Base-by-base conservation (phyloP, 2,797 vertebrate species). In the Calcarius lapponicus region DNA sequence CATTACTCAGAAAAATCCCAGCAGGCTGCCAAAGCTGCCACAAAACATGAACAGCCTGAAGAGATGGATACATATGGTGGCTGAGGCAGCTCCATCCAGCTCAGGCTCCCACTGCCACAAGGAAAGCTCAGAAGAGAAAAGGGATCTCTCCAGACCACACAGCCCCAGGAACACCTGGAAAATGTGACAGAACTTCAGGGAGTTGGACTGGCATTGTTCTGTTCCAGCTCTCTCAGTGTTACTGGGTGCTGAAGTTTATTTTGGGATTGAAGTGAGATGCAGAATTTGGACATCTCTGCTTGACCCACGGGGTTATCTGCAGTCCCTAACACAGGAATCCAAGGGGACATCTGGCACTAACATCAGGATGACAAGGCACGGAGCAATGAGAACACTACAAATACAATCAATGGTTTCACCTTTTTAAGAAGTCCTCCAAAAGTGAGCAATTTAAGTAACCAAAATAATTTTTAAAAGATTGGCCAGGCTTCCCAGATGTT, bases 1-100 rank as follows among this genome's bases (percentile, higher is more conserved):
- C 76, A 90, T 96, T 92, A 95, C 54, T 92, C 88, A 95, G 82
- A 84, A 84, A 54, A 71, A 40, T 6, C 20, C 62, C 2, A 21
- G 90, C 93, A 81, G 86, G 18, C 76, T 86, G 90, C 86, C 95
- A 92, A 34, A 69, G 54, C 83, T 82, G 90, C 82, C 92, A 62
- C 62, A 43, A 58, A 88, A 75, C 73, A 88, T 31, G 88, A 93
- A 81, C 86, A 90, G 78, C 86, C 93, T 86, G 88, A 70, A 86
- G 80, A 93, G 90, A 90, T 13, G 62, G 66, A 36, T 48, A 48
- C 76, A 79, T 65, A 79, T 62, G 86, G 92, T 54, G 79, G 83
- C 70, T 90, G 70, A 88, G 65, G 73, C 80, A 93, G 82, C 86
- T 92, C 7, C 70, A 72, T 51, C 38, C 96, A 88, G 85, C 91